phyloP scores from a whole-genome alignment of 92 coral and sea anemone genomes.

The Bergia sp. region DNA sequence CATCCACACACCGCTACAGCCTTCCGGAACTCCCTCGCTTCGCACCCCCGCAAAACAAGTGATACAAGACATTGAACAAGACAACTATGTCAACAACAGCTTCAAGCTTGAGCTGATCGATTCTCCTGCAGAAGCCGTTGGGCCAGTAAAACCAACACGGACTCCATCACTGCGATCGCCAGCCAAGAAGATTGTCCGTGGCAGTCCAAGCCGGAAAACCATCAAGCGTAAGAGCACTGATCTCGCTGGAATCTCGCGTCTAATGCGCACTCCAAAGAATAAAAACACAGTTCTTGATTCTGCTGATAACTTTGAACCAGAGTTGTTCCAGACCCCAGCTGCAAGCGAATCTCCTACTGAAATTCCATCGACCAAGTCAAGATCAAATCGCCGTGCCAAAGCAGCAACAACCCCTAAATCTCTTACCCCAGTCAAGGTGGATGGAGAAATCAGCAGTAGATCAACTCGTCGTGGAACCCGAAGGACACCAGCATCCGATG shows the following conservation, averaged over 20 bases:
- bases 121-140: slow-evolving; percentile 39
- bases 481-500: slow-evolving; percentile 22
- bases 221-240: slow-evolving; percentile 62
- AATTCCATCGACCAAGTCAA: not conserved
- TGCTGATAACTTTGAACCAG: slow-evolving; percentile 69
- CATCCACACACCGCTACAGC: slow-evolving; percentile 41
- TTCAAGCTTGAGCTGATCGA: slow-evolving; percentile 36
- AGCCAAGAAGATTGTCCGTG: slow-evolving; percentile 24
- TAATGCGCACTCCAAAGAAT: slow-evolving; percentile 68
- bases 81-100: slow-evolving; percentile 10
- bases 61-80: not conserved
- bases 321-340: slow-evolving; percentile 56
- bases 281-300: slow-evolving; percentile 44
- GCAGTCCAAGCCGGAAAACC: not conserved
- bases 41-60: slow-evolving; percentile 41
- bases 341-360: not conserved
- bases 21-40: slow-evolving; percentile 70
- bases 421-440: not conserved
- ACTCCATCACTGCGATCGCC: slow-evolving; percentile 76
- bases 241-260: slow-evolving; percentile 57
- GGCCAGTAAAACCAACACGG: slow-evolving; percentile 26
- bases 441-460: slow-evolving; percentile 7
- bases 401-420: not conserved
- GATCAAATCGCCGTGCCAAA: not conserved
- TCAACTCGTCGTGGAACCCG: slow-evolving; percentile 43